These are phyloP conservation scores for Oceanodroma tethys DNA, from an alignment of 2,113 vertebrate species.

Conservation along the genomic window DNA sequence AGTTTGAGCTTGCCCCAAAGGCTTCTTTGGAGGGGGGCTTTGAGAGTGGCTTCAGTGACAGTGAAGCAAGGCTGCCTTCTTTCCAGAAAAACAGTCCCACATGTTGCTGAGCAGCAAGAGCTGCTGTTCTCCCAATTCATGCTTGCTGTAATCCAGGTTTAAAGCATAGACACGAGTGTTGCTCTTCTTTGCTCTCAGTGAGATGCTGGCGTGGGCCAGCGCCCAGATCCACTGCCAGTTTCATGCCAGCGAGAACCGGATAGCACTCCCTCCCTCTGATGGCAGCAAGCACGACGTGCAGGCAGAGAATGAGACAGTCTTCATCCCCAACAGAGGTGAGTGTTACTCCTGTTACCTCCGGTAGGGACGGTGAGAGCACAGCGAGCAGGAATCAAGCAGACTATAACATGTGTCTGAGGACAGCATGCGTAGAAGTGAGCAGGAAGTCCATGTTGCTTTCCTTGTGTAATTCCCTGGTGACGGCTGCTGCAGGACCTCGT, in stretches of 20 bases:
- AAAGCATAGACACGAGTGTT: not conserved
- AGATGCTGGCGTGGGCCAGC: conserved; percentile 92
- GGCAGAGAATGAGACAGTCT: conserved; percentile 90
- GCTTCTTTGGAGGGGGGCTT: not conserved
- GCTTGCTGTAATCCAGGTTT: not conserved
- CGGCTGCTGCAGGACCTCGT: not conserved
- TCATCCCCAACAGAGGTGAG: conserved; percentile 90
- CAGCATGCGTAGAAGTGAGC: not conserved
- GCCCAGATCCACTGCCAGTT: conserved; percentile 95
- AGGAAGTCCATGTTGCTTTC: too few species aligned
- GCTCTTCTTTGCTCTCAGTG: conserved; percentile 67
- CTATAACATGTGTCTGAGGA: not conserved
- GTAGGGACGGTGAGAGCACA: not conserved
- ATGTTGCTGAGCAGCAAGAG: not conserved
- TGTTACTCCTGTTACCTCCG: not conserved
- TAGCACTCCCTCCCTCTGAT: conserved; percentile 80
- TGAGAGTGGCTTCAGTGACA: not conserved
- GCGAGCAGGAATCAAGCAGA: not conserved
- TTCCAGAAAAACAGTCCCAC: not conserved
- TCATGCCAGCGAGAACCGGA: conserved; percentile 87
- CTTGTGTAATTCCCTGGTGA: not conserved
- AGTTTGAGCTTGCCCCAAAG: not conserved
- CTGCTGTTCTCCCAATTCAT: not conserved
- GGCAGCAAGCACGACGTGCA: conserved; percentile 88
- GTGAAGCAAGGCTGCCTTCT: not conserved